phyloP scores from a whole-genome alignment of 1,140 invertebrate species.

The Drosophila pseudoobscura region DNA sequence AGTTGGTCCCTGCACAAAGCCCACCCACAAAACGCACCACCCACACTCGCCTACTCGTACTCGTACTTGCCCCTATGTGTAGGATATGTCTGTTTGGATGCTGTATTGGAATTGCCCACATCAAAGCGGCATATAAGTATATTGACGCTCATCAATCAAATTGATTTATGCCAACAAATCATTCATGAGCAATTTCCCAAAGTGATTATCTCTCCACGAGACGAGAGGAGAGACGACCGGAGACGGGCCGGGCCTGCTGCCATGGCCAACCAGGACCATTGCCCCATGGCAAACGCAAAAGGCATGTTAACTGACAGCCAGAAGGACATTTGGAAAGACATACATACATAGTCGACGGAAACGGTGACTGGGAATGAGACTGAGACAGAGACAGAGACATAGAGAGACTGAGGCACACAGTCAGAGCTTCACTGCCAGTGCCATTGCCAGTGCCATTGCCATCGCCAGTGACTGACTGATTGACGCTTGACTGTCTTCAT shows the following conservation, averaged over 20 bases:
- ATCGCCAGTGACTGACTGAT: slow-evolving; percentile 64
- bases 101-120: slow-evolving; percentile 74
- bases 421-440: slow-evolving; percentile 10
- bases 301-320: slow-evolving; percentile 79
- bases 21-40: slow-evolving; percentile 7
- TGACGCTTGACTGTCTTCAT: slow-evolving; percentile 80
- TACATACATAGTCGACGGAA: slow-evolving; percentile 41
- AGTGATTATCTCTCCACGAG: slow-evolving; percentile 80
- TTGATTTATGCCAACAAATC: slow-evolving; percentile 82
- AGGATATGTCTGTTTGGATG: slow-evolving; percentile 16
- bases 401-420: background rate
- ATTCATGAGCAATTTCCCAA: slow-evolving; percentile 82
- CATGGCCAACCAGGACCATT: slow-evolving; percentile 16
- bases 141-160: slow-evolving; percentile 81
- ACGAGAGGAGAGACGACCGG: slow-evolving; percentile 32
- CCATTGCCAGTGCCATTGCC: slow-evolving; percentile 26
- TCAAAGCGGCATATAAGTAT: slow-evolving; percentile 81
- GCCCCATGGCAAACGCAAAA: slow-evolving; percentile 68
- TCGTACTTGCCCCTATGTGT: slow-evolving; percentile 43
- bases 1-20: slow-evolving; percentile 59
- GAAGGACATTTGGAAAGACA: slow-evolving; percentile 63
- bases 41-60: background rate
- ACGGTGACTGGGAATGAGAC: slow-evolving; percentile 39
- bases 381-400: slow-evolving; percentile 19
- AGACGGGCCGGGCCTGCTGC: slow-evolving; percentile 20